Percentiles rank a stretch among this genome's conserved stretches.
These are phyloP conservation scores for Pteronotus mesoamericanus DNA, from an alignment of 2,797 vertebrate genomes.

Conservation along the genomic window DNA sequence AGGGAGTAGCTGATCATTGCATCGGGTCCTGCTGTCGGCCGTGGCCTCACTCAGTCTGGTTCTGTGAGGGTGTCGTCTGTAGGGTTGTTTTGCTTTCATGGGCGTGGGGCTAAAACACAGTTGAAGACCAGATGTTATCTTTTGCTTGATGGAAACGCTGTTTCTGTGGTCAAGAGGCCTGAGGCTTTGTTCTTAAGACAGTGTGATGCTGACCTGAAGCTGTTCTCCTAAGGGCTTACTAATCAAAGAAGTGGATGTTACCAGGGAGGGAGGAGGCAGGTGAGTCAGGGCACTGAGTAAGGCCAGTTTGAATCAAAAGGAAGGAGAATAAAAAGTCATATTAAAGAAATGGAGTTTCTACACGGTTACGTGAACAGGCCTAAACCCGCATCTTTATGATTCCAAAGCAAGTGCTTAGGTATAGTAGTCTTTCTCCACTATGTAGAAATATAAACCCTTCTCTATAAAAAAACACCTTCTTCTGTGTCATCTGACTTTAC, in stretches of 20 bases:
- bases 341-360: not conserved
- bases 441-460: not conserved
- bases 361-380: not conserved
- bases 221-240: not conserved
- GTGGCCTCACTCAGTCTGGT: not conserved
- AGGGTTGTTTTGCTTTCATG: not conserved
- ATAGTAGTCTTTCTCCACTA: not conserved
- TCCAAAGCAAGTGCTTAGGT: not conserved
- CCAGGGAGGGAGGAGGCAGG: not conserved
- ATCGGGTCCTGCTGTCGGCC: too few relatives aligned
- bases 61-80: not conserved
- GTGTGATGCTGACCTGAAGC: not conserved
- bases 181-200: not conserved
- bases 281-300: not conserved
- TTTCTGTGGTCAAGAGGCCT: not conserved
- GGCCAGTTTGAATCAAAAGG: not conserved
- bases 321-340: not conserved
- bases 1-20: not conserved
- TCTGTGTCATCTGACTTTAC: not conserved
- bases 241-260: not conserved
- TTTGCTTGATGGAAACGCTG: not conserved
- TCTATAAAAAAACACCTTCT: not conserved
- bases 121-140: not conserved
- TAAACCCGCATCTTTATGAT: not conserved
- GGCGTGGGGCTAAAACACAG: not conserved